These are phyloP conservation scores for Cyanistes caeruleus DNA, from an alignment of 2,113 vertebrate genomes.

Conservation along the genomic window DNA sequence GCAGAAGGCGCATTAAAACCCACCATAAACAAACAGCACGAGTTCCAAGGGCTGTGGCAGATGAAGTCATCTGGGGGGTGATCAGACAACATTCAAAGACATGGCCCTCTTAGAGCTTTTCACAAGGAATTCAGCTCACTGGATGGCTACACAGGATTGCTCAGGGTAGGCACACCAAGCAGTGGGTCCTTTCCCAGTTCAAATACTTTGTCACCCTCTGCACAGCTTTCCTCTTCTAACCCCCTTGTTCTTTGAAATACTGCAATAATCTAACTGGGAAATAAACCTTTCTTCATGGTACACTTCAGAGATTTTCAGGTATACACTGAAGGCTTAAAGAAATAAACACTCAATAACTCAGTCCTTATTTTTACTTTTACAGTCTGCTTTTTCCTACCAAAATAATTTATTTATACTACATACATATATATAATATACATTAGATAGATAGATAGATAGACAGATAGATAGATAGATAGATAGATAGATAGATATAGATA, in stretches of 20 bases:
- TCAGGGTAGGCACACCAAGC: background rate
- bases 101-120: accelerated
- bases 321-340: background rate
- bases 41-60: background rate
- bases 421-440: no score
- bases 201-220: background rate
- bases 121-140: background rate
- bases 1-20: background rate
- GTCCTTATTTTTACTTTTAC: background rate
- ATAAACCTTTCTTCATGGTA: background rate
- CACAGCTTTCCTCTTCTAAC: background rate
- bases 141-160: background rate
- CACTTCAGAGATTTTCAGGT: background rate
- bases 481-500: no score
- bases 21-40: background rate
- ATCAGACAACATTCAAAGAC: accelerated
- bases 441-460: no score
- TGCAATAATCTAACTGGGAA: background rate
- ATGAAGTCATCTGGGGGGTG: background rate
- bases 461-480: no score
- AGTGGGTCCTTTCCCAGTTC: background rate
- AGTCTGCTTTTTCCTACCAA: background rate
- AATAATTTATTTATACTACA: background rate
- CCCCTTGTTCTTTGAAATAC: background rate
- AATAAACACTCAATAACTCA: background rate